phyloP scores from a whole-genome alignment of 2,113 vertebrate genomes.

The Heterotis niloticus region DNA sequence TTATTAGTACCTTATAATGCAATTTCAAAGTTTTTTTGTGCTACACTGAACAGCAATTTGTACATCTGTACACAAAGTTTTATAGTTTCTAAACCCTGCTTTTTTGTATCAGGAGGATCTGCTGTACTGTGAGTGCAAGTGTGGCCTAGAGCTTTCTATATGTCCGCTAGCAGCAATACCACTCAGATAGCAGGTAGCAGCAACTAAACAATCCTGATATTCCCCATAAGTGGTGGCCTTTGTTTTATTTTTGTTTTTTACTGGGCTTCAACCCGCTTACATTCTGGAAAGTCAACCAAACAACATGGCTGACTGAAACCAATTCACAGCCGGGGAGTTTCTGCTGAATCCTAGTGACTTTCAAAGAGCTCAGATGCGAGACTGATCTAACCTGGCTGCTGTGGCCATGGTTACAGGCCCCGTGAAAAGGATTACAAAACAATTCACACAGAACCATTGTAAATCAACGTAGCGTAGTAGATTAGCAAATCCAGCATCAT shows the following conservation, averaged over 20 bases:
- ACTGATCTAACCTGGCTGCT: neutral
- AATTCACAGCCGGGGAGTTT: neutral
- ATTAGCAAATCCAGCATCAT: neutral
- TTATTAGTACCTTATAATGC: no score
- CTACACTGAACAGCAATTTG: no score
- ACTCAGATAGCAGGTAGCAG: no score
- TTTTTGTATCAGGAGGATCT: no score
- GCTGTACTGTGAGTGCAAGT: neutral
- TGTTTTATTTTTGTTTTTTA: no score
- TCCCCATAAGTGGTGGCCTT: no score
- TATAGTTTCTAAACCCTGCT: no score
- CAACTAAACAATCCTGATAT: no score
- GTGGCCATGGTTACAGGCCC: neutral
- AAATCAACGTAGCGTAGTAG: neutral
- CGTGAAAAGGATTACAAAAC: neutral
- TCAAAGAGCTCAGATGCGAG: neutral
- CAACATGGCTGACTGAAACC: neutral
- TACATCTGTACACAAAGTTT: neutral
- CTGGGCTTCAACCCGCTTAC: no score
- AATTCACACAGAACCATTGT: neutral
- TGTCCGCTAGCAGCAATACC: no score
- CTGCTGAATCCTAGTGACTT: neutral
- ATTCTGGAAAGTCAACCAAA: neutral
- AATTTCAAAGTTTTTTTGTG: no score
- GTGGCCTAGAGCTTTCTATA: no score